phyloP scores from a whole-genome alignment of 2,113 vertebrate species.

The Myanophis thanlyinensis region DNA sequence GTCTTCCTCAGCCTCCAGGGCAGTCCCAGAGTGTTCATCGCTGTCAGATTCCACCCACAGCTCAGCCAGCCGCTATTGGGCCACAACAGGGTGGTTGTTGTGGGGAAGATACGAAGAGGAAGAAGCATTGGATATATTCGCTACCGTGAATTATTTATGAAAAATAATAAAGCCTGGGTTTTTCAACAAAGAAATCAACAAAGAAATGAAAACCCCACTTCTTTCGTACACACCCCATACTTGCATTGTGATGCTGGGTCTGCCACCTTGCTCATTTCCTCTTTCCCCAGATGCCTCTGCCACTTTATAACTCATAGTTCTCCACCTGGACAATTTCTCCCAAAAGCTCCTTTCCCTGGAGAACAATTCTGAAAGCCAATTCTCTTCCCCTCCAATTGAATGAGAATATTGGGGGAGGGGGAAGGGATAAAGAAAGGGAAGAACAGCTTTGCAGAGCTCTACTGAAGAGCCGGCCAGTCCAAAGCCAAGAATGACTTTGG shows the following conservation, averaged over 20 bases:
- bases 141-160: neutral
- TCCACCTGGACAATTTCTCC: neutral
- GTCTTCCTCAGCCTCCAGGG: no score
- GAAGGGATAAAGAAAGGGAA: neutral
- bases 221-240: neutral
- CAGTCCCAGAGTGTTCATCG: no score
- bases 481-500: neutral
- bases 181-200: neutral
- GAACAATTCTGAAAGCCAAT: neutral
- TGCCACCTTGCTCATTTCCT: neutral
- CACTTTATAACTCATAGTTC: neutral
- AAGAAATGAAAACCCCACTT: neutral
- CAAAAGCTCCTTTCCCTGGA: neutral
- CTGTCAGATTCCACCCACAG: no score
- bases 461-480: neutral
- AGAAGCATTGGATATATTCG: neutral
- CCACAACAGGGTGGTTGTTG: neutral
- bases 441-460: neutral
- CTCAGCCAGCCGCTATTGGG: no score
- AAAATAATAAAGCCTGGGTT: neutral
- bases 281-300: neutral
- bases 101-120: neutral
- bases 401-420: neutral
- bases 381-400: neutral
- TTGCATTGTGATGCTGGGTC: neutral